A percentile compares a stretch with the other conserved stretches of the same genome.
These are phyloP conservation scores for Epirrhoe alternata DNA, from an alignment of 2,888 invertebrate genomes.

Conservation along the genomic window DNA sequence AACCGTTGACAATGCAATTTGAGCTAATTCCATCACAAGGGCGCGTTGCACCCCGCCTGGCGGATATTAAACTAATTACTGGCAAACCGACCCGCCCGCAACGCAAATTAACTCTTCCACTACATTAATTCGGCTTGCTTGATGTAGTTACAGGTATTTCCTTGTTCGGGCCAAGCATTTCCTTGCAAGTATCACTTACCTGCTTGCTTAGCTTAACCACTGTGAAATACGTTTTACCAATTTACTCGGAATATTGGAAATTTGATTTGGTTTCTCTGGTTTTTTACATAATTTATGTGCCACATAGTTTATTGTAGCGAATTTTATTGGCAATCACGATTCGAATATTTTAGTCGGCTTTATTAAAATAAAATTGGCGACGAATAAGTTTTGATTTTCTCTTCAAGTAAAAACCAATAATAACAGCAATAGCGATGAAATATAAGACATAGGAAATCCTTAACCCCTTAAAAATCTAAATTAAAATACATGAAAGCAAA, in stretches of 20 bases:
- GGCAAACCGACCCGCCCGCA: slow-evolving; percentile 69
- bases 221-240: slow-evolving; percentile 7
- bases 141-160: slow-evolving; percentile 36
- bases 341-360: not conserved
- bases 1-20: slow-evolving; percentile 76
- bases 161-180: slow-evolving; percentile 26
- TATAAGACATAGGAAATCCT: slow-evolving; percentile 40
- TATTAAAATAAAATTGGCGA: not conserved
- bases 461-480: slow-evolving; percentile 52
- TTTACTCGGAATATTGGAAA: not conserved
- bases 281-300: not conserved
- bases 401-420: not conserved
- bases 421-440: slow-evolving; percentile 28
- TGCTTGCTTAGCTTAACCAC: slow-evolving; percentile 10
- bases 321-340: no score
- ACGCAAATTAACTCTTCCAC: slow-evolving; percentile 67
- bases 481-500: slow-evolving; percentile 65
- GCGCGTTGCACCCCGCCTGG: slow-evolving; percentile 43
- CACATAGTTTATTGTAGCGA: no score
- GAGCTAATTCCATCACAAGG: slow-evolving; percentile 71
- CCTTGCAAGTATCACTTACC: slow-evolving; percentile 25
- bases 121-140: slow-evolving; percentile 58
- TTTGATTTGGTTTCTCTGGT: not conserved
- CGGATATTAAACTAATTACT: slow-evolving; percentile 77
- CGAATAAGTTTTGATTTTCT: not conserved